Percentiles rank a stretch among this genome's conserved stretches.
These are phyloP conservation scores for Gymnoscopelus microlampas DNA, from an alignment of 2,797 vertebrate species.

Conservation along the genomic window DNA sequence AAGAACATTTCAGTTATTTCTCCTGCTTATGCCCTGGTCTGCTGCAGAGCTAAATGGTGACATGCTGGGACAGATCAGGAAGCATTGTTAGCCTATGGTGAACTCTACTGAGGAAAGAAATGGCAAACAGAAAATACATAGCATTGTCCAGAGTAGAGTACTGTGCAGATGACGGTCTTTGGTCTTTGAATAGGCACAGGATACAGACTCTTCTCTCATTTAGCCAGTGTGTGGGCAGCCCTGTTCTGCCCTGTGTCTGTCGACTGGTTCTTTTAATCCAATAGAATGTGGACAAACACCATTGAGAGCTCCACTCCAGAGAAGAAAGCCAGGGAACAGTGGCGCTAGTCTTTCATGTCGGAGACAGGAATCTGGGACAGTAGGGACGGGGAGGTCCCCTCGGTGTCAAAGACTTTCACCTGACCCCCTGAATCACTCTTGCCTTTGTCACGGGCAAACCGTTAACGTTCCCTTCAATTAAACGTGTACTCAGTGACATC, in stretches of 20 bases:
- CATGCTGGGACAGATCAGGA: slow-evolving; percentile 57
- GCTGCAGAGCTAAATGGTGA: slow-evolving; percentile 22
- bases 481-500: slow-evolving; percentile 54
- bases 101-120: slow-evolving; percentile 21
- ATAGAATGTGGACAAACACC: slow-evolving; percentile 54
- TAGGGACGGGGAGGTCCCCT: slow-evolving; percentile 22
- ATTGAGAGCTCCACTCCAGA: slow-evolving; percentile 26
- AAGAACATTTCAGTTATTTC: not conserved
- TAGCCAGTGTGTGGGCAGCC: slow-evolving; percentile 12
- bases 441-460: slow-evolving; percentile 34
- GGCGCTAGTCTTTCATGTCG: slow-evolving; percentile 48
- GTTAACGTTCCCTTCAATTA: slow-evolving; percentile 19
- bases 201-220: slow-evolving; percentile 33
- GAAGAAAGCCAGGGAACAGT: slow-evolving; percentile 20
- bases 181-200: slow-evolving; percentile 37
- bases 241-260: slow-evolving; percentile 31
- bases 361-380: slow-evolving; percentile 35
- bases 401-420: slow-evolving; percentile 43
- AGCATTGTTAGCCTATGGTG: slow-evolving; percentile 39
- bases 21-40: not conserved
- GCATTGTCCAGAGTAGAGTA: slow-evolving; percentile 18
- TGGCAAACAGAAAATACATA: slow-evolving; percentile 38
- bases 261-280: slow-evolving; percentile 38
- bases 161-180: slow-evolving; percentile 26
- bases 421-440: slow-evolving; percentile 36